phyloP scores from a whole-genome alignment of 2,888 invertebrate genomes.

The Hydraecia micacea region DNA sequence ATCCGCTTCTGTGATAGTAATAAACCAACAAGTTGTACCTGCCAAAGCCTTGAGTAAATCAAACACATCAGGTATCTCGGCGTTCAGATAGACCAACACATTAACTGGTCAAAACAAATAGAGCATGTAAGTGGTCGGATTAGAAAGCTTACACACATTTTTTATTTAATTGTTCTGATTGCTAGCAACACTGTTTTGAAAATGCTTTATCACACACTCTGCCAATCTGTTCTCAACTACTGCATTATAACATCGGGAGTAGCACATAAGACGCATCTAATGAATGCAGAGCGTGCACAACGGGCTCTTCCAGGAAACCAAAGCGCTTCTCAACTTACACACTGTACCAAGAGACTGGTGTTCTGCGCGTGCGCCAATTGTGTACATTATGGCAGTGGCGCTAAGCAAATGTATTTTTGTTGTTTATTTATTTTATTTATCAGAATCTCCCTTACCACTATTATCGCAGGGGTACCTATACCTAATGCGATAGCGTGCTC shows the following conservation, averaged over 20 bases:
- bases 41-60: neutral
- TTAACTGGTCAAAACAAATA: neutral
- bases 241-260: neutral
- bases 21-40: neutral
- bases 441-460: too few species aligned
- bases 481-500: too few species aligned
- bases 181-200: neutral
- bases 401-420: neutral
- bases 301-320: neutral
- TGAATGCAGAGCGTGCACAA: neutral
- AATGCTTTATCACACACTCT: neutral
- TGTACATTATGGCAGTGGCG: neutral
- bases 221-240: neutral
- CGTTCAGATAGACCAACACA: neutral
- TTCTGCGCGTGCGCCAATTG: neutral
- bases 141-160: neutral
- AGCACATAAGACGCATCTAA: neutral
- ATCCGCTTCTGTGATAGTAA: neutral
- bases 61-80: neutral
- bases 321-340: neutral
- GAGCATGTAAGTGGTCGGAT: neutral
- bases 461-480: too few species aligned
- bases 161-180: too few species aligned
- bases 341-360: neutral
- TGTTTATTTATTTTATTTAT: too few species aligned